Evolutionary conservation across 2,113 vertebrate genomes (phyloP).

Genomic region (Eclectus roratus): DNA sequence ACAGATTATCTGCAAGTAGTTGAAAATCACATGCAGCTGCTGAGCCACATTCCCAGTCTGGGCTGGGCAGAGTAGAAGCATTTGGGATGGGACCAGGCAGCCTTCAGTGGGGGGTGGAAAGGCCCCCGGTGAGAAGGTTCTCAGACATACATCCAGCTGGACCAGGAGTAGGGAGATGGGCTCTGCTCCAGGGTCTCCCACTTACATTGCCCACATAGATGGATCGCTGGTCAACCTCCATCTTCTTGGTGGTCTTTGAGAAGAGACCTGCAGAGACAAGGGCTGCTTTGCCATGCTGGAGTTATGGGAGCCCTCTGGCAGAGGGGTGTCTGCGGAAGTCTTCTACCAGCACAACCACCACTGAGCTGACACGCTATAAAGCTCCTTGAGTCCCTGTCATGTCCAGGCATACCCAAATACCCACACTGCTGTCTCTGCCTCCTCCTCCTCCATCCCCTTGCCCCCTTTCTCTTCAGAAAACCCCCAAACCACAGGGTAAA

Average conservation of each 20-base stretch:
- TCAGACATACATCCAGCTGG: fast-evolving
- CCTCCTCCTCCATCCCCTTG: not conserved
- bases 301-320: too few species aligned
- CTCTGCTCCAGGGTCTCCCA: not conserved
- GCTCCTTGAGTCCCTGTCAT: not conserved
- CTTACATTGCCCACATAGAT: constrained; percentile 93
- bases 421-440: not conserved
- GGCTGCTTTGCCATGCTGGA: not conserved
- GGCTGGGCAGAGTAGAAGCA: not conserved
- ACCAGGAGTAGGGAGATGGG: not conserved
- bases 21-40: not conserved
- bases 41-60: not conserved
- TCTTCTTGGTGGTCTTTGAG: constrained; percentile 75
- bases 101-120: too few species aligned
- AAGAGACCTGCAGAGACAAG: constrained; percentile 73
- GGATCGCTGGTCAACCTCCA: constrained; percentile 88
- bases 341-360: not conserved
- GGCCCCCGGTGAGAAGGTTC: not conserved
- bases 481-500: not conserved
- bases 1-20: not conserved
- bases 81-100: not conserved
- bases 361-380: not conserved
- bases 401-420: not conserved
- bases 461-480: not conserved
- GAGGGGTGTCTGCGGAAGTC: not conserved